These are phyloP conservation scores for Sclerodermus sp. DNA, from an alignment of 2,888 invertebrate species.

Conservation along the genomic window DNA sequence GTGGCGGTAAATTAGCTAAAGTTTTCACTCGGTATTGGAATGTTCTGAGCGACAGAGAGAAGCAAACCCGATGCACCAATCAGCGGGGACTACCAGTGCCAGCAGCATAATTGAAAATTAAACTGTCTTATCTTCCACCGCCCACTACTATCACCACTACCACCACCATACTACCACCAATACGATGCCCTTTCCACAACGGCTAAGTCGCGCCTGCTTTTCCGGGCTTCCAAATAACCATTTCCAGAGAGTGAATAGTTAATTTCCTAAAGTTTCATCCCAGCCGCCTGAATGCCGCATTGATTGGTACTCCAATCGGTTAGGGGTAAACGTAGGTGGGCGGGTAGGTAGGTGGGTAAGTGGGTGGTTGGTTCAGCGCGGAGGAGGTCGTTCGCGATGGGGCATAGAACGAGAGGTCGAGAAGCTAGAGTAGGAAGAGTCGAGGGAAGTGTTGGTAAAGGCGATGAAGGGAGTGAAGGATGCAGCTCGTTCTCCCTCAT, in stretches of 20 bases:
- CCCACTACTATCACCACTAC: slow-evolving; percentile 13
- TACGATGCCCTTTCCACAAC: slow-evolving; percentile 2
- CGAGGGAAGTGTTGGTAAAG: slow-evolving; percentile 18
- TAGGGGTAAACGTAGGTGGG: slow-evolving; percentile 41
- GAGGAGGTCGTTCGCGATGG: too few species aligned
- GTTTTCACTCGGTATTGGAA: too few species aligned
- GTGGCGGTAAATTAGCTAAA: too few species aligned
- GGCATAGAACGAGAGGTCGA: slow-evolving; percentile 9
- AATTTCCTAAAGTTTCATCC: slow-evolving; percentile 57
- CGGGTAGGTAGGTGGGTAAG: slow-evolving; percentile 19
- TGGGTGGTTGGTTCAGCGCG: slow-evolving; percentile 15
- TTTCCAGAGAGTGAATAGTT: slow-evolving; percentile 55
- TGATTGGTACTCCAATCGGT: slow-evolving; percentile 57
- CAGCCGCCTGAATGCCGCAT: slow-evolving; percentile 54
- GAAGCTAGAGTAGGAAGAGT: slow-evolving; percentile 11
- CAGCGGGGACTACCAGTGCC: background rate
- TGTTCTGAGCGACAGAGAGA: too few species aligned
- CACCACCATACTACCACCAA: too few species aligned
- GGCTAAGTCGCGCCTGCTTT: slow-evolving; percentile 35
- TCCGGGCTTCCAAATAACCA: slow-evolving; percentile 51
- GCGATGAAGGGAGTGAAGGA: slow-evolving; percentile 14
- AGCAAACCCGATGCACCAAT: too few species aligned
- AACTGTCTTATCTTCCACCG: slow-evolving; percentile 49
- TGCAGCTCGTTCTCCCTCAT: slow-evolving; percentile 35
- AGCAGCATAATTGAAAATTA: slow-evolving; percentile 50